These are phyloP conservation scores for Centropyge bicolor DNA, from an alignment of 2,797 vertebrate genomes.

Conservation along the genomic window DNA sequence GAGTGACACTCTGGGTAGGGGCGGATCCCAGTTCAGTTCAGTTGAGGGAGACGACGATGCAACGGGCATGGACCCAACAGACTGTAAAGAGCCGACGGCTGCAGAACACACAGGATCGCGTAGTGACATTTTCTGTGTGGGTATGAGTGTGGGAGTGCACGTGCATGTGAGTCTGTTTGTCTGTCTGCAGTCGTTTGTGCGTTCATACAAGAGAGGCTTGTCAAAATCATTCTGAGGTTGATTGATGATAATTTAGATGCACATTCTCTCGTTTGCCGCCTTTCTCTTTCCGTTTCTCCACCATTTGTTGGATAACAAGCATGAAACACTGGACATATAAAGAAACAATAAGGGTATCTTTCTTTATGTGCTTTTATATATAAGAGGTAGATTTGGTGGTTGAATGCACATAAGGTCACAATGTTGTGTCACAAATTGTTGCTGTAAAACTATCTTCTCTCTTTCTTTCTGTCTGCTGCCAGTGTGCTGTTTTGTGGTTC, in stretches of 20 bases:
- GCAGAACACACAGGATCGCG: constrained; percentile 30
- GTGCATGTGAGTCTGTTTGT: constrained; percentile 42
- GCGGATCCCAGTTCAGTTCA: constrained; percentile 29
- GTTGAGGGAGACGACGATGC: constrained; percentile 40
- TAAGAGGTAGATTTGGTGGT: constrained; percentile 10
- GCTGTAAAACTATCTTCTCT: constrained; percentile 27
- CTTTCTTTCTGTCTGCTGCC: constrained; percentile 40
- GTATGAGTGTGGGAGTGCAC: constrained; percentile 57
- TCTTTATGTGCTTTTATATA: neutral
- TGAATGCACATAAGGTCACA: constrained; percentile 14
- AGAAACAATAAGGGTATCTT: neutral
- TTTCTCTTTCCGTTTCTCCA: constrained; percentile 11
- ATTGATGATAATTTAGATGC: constrained; percentile 39
- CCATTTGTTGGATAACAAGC: constrained; percentile 18
- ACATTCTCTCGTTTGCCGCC: neutral
- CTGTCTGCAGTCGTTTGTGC: constrained; percentile 37
- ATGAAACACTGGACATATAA: constrained; percentile 9
- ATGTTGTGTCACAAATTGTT: constrained; percentile 12
- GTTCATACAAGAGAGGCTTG: constrained; percentile 17
- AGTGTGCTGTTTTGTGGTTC: constrained; percentile 99
- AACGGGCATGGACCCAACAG: constrained; percentile 26
- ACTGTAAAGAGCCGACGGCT: constrained; percentile 44
- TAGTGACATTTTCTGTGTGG: constrained; percentile 50
- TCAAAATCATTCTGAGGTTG: constrained; percentile 42
- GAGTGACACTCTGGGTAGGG: constrained; percentile 40